A percentile compares a stretch with the other conserved stretches of the same genome.
phyloP scores from a whole-genome alignment of 2,888 invertebrate species.

The Taenaris catops region DNA sequence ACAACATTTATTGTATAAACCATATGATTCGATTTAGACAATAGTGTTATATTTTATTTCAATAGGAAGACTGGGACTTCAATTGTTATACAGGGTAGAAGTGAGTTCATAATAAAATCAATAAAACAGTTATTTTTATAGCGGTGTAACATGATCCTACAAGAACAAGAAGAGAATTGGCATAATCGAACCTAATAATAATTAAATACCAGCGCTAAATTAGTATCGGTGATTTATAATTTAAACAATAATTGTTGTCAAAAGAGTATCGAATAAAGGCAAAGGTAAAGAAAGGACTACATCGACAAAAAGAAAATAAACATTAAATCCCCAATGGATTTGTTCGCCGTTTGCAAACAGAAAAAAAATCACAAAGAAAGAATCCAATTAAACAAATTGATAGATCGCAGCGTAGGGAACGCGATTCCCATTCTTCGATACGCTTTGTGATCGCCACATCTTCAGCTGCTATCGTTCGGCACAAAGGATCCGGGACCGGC shows the following conservation, averaged over 20 bases:
- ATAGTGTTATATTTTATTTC: too few relatives aligned
- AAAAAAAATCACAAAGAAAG: slow-evolving; percentile 60
- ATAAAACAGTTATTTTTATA: too few relatives aligned
- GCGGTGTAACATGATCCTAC: too few relatives aligned
- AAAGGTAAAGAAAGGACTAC: slow-evolving; percentile 24
- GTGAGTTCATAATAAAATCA: too few relatives aligned
- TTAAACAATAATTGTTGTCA: slow-evolving; percentile 29
- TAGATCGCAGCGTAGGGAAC: slow-evolving; percentile 48
- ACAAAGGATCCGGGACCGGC: slow-evolving; percentile 53
- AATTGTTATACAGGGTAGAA: too few relatives aligned
- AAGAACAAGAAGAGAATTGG: too few relatives aligned
- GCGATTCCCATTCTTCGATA: slow-evolving; percentile 38
- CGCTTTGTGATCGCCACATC: slow-evolving; percentile 64
- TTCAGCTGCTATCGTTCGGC: slow-evolving; percentile 45
- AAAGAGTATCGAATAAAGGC: slow-evolving; percentile 26
- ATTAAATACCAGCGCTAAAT: too few relatives aligned
- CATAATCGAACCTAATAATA: too few relatives aligned
- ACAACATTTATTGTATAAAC: too few relatives aligned
- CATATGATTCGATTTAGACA: too few relatives aligned
- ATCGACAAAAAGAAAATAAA: slow-evolving; percentile 41
- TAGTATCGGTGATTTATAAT: too few relatives aligned
- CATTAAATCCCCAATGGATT: slow-evolving; percentile 56
- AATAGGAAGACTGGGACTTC: too few relatives aligned
- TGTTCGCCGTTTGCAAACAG: slow-evolving; percentile 45
- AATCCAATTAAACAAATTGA: slow-evolving; percentile 75